These are phyloP conservation scores for Apogon hyalosoma DNA, from an alignment of 2,797 vertebrate genomes.

Conservation along the genomic window DNA sequence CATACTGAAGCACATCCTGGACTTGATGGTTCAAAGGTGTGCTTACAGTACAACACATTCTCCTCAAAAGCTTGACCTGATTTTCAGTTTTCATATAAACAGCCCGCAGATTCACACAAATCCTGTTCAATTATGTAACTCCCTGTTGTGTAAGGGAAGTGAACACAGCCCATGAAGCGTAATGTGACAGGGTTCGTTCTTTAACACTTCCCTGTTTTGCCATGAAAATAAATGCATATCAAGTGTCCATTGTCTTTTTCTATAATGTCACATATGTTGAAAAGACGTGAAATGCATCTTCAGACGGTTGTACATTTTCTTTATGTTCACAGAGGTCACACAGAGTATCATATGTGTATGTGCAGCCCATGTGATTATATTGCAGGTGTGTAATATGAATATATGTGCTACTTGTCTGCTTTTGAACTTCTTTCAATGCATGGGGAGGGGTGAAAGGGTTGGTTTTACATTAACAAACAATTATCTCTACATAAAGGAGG, in stretches of 20 bases:
- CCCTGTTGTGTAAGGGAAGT: conserved; percentile 65
- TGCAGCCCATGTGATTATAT: background rate
- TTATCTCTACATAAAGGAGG: conserved; percentile 15
- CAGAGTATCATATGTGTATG: background rate
- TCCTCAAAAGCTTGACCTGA: conserved; percentile 70
- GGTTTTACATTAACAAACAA: conserved; percentile 29
- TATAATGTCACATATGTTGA: background rate
- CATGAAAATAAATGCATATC: conserved; percentile 27
- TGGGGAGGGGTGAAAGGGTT: conserved; percentile 9
- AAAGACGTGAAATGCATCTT: background rate
- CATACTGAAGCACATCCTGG: background rate
- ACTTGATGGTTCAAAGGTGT: conserved; percentile 48
- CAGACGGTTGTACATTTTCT: background rate
- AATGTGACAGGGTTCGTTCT: conserved; percentile 33
- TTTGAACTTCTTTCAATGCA: conserved; percentile 1
- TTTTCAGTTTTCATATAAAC: conserved; percentile 77
- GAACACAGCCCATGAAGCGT: conserved; percentile 48
- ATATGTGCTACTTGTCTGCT: background rate
- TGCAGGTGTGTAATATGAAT: conserved; percentile 6
- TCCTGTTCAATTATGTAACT: conserved; percentile 71
- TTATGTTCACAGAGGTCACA: background rate
- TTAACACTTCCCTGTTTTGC: conserved; percentile 23
- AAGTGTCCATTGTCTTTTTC: conserved; percentile 11
- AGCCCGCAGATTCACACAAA: conserved; percentile 58
- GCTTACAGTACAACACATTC: conserved; percentile 49